Base-by-base conservation (phyloP, 1,140 invertebrate species). In the Cepaea nemoralis region DNA sequence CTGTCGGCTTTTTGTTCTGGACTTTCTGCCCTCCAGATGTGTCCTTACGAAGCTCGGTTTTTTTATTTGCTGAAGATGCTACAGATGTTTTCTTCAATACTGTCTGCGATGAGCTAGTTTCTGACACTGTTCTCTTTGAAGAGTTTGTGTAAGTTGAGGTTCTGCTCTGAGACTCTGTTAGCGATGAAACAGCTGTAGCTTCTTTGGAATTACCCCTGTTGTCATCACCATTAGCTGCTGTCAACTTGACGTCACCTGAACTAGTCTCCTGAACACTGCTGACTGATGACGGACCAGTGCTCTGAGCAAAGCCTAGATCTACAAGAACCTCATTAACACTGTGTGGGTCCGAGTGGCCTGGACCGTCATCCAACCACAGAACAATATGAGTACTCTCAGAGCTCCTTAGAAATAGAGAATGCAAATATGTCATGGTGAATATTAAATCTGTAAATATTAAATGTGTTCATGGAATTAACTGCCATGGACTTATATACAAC, bases 321-420 rank as follows among this genome's bases (percentile, higher is more conserved):
- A 80, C 78, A 12, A 80, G 48, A 12, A n/a, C 12, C 24, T 2
- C 50, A 48, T 80, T 80, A 69, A 80, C 40, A 33, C 67, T 71
- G 2, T 69, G 35, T 35, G 22, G 22, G 10, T 1, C 27, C n/a
- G 16, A 6, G 2, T 12, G 10, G 27, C 22, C 19, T 3, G 5
- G n/a, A 8, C 31, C 14, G n/a, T 33, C 31, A 19, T 48, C 78
- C 22, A 80, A 27, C 78, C 78, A 80, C 31, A 80, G 78, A 19
- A 80, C 66, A 22, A 80, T 33, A 39, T 80, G 42, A 37, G 78
- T 45, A 10, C 22, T 16, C 19, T 33, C 8, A 71, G 10, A 45
- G 42, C 78, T 55, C 31, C 78, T 80, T 31, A 37, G 27, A 35
- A 27, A 71, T 69, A 79, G n/a, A n/a, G n/a, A n/a, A n/a, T n/a